A percentile compares a stretch with the other conserved stretches of the same genome.
phyloP scores from a whole-genome alignment of 1,140 invertebrate species.

The Bombus affinis region DNA sequence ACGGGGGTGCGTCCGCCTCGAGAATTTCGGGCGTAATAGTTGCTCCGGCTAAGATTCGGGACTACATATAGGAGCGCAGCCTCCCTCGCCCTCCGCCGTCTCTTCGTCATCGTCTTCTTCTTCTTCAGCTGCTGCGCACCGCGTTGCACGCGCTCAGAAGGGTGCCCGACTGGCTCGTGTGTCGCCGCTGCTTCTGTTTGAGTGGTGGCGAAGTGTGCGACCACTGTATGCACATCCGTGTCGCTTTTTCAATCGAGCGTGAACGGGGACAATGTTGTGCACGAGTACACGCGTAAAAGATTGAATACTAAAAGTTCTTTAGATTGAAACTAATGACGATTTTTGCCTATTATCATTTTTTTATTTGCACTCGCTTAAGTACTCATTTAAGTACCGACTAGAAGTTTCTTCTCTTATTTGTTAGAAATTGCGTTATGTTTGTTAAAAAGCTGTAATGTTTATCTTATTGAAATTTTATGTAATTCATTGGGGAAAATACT shows the following conservation, averaged over 20 bases:
- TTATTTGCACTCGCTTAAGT: background rate
- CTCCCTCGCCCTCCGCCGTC: slow-evolving; percentile 75
- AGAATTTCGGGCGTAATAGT: slow-evolving; percentile 79
- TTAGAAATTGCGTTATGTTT: too few relatives aligned
- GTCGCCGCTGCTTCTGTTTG: slow-evolving; percentile 51
- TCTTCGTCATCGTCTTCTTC: slow-evolving; percentile 61
- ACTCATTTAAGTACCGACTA: background rate
- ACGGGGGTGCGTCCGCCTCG: slow-evolving; percentile 74
- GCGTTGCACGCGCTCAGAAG: slow-evolving; percentile 65
- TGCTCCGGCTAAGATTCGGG: slow-evolving; percentile 78
- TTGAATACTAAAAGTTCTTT: background rate
- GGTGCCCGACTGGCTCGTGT: slow-evolving; percentile 51
- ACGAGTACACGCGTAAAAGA: background rate
- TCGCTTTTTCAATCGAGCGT: slow-evolving; percentile 32
- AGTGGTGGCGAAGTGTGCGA: slow-evolving; percentile 62
- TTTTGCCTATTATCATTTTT: background rate
- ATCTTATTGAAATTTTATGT: background rate
- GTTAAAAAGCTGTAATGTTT: background rate
- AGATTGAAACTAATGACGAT: background rate
- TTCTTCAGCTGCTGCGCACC: slow-evolving; percentile 55
- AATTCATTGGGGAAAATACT: background rate
- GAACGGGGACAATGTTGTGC: background rate
- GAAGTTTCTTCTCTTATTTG: background rate
- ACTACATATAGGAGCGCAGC: slow-evolving; percentile 81
- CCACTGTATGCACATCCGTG: slow-evolving; percentile 42